These are phyloP conservation scores for Andrena chrysosceles DNA, from an alignment of 2,888 invertebrate species.

Conservation along the genomic window DNA sequence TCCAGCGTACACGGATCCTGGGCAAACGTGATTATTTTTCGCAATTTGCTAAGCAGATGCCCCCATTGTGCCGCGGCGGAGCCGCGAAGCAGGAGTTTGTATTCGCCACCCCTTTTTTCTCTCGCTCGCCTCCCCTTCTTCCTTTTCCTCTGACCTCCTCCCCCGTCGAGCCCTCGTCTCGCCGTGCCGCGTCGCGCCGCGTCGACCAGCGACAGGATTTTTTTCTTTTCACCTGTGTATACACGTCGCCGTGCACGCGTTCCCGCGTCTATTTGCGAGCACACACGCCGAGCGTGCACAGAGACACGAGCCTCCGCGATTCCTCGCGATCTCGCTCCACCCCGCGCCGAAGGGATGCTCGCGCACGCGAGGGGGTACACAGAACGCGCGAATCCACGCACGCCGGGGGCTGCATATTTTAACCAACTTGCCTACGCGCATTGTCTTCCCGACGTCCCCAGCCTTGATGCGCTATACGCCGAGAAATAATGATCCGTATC, in stretches of 20 bases:
- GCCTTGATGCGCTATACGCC: slow-evolving; percentile 51
- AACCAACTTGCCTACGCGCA: slow-evolving; percentile 77
- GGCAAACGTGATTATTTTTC: slow-evolving; percentile 83
- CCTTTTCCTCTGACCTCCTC: slow-evolving; percentile 45
- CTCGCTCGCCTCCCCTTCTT: slow-evolving; percentile 29
- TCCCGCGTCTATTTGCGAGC: slow-evolving; percentile 61
- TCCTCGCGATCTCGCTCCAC: slow-evolving; percentile 10
- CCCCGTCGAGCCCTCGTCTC: slow-evolving; percentile 37
- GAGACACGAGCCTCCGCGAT: neutral
- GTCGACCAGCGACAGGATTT: slow-evolving; percentile 56
- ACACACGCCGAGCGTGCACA: slow-evolving; percentile 19
- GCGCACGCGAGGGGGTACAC: slow-evolving; percentile 28
- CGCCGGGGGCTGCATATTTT: slow-evolving; percentile 78
- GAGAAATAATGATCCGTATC: slow-evolving; percentile 71
- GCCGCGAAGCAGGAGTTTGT: slow-evolving; percentile 60
- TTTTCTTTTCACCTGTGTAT: slow-evolving; percentile 53
- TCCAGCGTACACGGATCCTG: slow-evolving; percentile 61
- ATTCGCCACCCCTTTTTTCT: slow-evolving; percentile 41
- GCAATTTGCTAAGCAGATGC: slow-evolving; percentile 82
- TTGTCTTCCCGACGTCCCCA: slow-evolving; percentile 70
- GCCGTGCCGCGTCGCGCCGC: slow-evolving; percentile 18
- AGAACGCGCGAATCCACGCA: slow-evolving; percentile 58
- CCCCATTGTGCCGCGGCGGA: slow-evolving; percentile 69
- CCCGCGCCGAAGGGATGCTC: neutral
- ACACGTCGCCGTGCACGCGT: slow-evolving; percentile 46